These are phyloP conservation scores for Scaptomyza tumidula DNA, from an alignment of 2,888 invertebrate species.

Conservation along the genomic window DNA sequence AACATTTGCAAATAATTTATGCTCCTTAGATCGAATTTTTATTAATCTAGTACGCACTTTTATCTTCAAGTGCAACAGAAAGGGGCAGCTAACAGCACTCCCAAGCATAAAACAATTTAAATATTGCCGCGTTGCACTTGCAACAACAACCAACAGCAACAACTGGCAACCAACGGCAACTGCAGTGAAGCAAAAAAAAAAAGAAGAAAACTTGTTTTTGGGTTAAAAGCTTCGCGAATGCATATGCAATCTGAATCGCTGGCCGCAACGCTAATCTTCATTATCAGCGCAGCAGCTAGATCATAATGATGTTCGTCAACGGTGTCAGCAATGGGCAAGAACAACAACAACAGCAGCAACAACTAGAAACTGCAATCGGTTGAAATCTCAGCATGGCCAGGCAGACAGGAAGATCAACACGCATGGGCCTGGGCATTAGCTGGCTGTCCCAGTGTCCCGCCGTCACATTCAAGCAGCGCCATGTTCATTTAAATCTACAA, in stretches of 20 bases:
- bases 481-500: constrained; percentile 82
- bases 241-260: constrained; percentile 78
- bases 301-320: constrained; percentile 77
- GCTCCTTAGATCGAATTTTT: background rate
- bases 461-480: constrained; percentile 61
- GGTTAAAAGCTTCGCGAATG: constrained; percentile 56
- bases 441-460: constrained; percentile 17
- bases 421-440: constrained; percentile 63
- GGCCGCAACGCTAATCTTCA: constrained; percentile 71
- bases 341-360: background rate
- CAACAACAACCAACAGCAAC: constrained; percentile 62
- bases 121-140: constrained; percentile 80
- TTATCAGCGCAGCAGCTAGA: constrained; percentile 48
- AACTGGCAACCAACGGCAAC: constrained; percentile 33
- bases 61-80: constrained; percentile 3
- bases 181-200: constrained; percentile 43
- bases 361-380: constrained; percentile 49
- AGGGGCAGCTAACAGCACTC: constrained; percentile 67
- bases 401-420: constrained; percentile 69
- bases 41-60: too few relatives aligned
- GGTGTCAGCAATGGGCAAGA: constrained; percentile 78
- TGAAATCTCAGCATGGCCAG: constrained; percentile 37
- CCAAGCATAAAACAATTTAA: constrained; percentile 81
- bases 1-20: too few relatives aligned
- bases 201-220: constrained; percentile 61